Evolutionary conservation across 1,140 invertebrate species (phyloP).

Genomic region (Drosophila subobscura): DNA sequence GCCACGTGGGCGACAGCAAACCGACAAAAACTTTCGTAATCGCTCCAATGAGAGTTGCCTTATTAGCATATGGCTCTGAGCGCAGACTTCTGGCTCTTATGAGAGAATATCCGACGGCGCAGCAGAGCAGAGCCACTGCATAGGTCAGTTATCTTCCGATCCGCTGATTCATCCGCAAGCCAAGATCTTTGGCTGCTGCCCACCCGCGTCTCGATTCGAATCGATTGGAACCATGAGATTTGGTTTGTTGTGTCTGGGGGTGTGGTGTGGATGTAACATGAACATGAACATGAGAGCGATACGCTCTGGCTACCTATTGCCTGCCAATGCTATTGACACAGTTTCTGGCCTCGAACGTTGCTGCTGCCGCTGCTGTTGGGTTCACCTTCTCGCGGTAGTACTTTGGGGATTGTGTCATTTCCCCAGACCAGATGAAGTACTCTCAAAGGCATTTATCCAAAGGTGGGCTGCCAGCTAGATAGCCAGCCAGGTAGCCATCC

Average conservation of each 20-base stretch:
- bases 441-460: constrained; percentile 65
- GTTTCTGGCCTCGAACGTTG: constrained; percentile 63
- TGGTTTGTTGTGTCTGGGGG: constrained; percentile 23
- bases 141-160: constrained; percentile 73
- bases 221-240: constrained; percentile 27
- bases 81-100: constrained; percentile 51
- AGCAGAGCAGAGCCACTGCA: constrained; percentile 21
- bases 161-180: constrained; percentile 60
- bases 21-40: constrained; percentile 64
- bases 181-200: constrained; percentile 43
- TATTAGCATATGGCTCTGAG: constrained; percentile 61
- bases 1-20: constrained; percentile 59
- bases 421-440: constrained; percentile 55
- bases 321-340: constrained; percentile 73
- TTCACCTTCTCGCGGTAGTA: constrained; percentile 26
- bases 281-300: constrained; percentile 37
- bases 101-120: not conserved
- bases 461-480: constrained; percentile 61
- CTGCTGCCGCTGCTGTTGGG: constrained; percentile 8
- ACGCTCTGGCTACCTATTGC: constrained; percentile 28
- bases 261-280: constrained; percentile 66
- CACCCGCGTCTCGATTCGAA: constrained; percentile 43
- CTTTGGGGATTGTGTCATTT: constrained; percentile 56
- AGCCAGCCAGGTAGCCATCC: constrained; percentile 61
- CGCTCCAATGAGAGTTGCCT: constrained; percentile 52